phyloP scores from a whole-genome alignment of 2,113 vertebrate genomes.

The Limanda limanda region DNA sequence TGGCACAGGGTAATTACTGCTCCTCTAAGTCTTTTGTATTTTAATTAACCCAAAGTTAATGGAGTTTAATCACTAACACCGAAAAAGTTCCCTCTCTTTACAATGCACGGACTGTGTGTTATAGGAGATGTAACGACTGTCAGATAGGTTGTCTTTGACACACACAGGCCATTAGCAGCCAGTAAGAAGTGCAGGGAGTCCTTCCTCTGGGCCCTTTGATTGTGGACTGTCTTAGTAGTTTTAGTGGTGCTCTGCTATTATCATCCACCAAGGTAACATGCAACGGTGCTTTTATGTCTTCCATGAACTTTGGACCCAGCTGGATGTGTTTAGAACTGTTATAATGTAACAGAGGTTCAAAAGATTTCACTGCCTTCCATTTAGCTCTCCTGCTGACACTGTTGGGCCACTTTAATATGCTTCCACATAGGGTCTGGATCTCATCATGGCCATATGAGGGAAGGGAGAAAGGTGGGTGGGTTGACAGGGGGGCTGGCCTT shows the following conservation, averaged over 20 bases:
- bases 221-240: constrained; percentile 83
- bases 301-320: constrained; percentile 86
- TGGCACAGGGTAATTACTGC: constrained; percentile 75
- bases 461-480: constrained; percentile 69
- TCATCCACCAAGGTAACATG: constrained; percentile 83
- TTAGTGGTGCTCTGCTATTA: constrained; percentile 82
- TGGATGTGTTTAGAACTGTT: constrained; percentile 88
- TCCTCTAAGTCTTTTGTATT: constrained; percentile 74
- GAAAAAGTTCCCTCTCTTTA: constrained; percentile 72
- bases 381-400: constrained; percentile 86
- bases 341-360: constrained; percentile 88
- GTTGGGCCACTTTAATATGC: constrained; percentile 86
- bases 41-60: constrained; percentile 82
- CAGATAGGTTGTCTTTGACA: constrained; percentile 71
- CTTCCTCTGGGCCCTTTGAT: constrained; percentile 77
- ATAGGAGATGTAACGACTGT: constrained; percentile 70
- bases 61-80: constrained; percentile 78
- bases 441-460: constrained; percentile 85
- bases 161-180: constrained; percentile 80
- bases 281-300: constrained; percentile 83
- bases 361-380: constrained; percentile 87
- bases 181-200: constrained; percentile 80
- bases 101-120: constrained; percentile 53
- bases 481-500: constrained; percentile 64
- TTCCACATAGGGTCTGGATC: constrained; percentile 85